Evolutionary conservation across 2,888 invertebrate species (phyloP), one percentile per base, ranked within the genome.

Genomic region (Hypsopygia costalis): DNA sequence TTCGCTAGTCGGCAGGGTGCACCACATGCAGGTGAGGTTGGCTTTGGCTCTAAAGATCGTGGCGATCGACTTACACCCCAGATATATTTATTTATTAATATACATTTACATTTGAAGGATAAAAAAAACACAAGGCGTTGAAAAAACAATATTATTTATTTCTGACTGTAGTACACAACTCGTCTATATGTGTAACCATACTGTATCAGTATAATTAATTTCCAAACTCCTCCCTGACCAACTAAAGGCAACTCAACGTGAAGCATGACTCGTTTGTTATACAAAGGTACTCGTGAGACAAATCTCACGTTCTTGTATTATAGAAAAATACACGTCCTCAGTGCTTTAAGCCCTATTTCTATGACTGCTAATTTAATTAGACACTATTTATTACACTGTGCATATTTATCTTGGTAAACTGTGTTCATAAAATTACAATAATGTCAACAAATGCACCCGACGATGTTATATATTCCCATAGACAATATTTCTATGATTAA

Each of bases 271-370:
- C 62, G 62, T 62, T 25, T 25, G 25, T n/a, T n/a, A n/a, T 25
- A 25, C n/a, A 25, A 25, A 25, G 25, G 25, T 25, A 25, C n/a
- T 7, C 52, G 56, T 58, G 64, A 68, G 62, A 72, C 62, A 79
- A 75, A 72, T 62, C 66, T 79, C 81, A 81, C 70, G 46, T 65
- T 62, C 58, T 46, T 61, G 64, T 76, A 71, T 66, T 70, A 76
- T 82, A 87, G 76, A 87, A 87, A 87, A 86, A 87, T 87, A 87
- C 87, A 87, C 87, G 87, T 85, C 79, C 78, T 72, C 65, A 85
- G 87, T 87, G 86, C 81, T 81, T 87, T 86, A 67, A 65, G 59
- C 52, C 58, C 69, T 64, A 58, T 49, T 44, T 51, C 49, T 56
- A 53, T 45, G 46, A 49, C 42, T 40, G 36, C 46, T 43, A 39